Evolutionary conservation across 2,113 vertebrate genomes (phyloP), one percentile per base, ranked within the genome.

Genomic region (Madoqua kirkii): DNA sequence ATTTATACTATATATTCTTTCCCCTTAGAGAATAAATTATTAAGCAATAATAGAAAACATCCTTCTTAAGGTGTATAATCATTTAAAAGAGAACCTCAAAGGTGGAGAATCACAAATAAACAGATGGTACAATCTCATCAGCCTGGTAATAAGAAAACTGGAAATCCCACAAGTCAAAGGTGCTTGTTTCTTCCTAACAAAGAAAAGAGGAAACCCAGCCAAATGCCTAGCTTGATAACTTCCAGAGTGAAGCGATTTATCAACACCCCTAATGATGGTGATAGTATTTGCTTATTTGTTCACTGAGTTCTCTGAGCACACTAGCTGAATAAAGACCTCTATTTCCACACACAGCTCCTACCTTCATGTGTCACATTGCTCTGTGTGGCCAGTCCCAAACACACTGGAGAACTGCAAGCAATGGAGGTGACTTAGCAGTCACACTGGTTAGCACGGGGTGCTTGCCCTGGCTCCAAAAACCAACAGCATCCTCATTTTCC

Each of bases 41-140:
- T 89, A 82, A 91, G 95, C 85, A 59, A 95, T 86, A 45, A 60
- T 29, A 67, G 78, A 59, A 95, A 92, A 74, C 59, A 12, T 64
- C 33, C 67, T 78, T 96, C 81, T 95, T 55, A 43, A 48, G 45
- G 19, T 91, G 52, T 52, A 33, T 64, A 74, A 78, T 79, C 33
- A 97, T 52, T 95, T 94, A 91, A 92, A 89, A 91, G 15, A 93
- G 60, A 87, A 92, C 14, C 52, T 45, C 10, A 2, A 91, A 84
- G 54, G 25, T 12, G 59, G 36, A 96, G 87, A 91, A 50, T 93
- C 91, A 78, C 6, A 96, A 76, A 89, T 60, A 82, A 93, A 40
- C n/a, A 85, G 95, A 96, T 86, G 8, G 31, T 89, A 96, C 15
- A 81, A 33, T 92, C 67, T 96, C 14, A 40, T 82, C 17, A 88